Percentiles rank a stretch among this genome's conserved stretches.
Conservation (phyloP, 1,140 invertebrate genomes). For the Eumeta japonica region DNA sequence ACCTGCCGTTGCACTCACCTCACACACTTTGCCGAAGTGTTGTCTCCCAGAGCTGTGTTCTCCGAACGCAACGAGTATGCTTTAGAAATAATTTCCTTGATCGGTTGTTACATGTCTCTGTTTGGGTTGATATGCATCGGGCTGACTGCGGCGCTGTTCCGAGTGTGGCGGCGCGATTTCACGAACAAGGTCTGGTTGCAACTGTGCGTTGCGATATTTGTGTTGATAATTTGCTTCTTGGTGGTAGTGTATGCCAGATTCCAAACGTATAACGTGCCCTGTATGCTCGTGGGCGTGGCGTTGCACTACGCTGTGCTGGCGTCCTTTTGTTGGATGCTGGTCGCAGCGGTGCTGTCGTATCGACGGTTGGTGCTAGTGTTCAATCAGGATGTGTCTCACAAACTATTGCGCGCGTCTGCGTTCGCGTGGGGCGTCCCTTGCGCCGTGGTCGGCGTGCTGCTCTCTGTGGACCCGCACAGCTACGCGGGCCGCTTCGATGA, state of each 20-base stretch:
- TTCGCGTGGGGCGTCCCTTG: slow-evolving; percentile 49
- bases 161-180: slow-evolving; percentile 50
- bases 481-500: slow-evolving; percentile 40
- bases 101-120: slow-evolving; percentile 47
- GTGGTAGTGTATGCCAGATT: slow-evolving; percentile 35
- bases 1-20: slow-evolving; percentile 52
- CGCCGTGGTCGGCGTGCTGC: slow-evolving; percentile 38
- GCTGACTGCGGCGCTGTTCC: slow-evolving; percentile 45
- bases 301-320: slow-evolving; percentile 50
- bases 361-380: slow-evolving; percentile 49
- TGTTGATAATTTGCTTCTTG: slow-evolving; percentile 40
- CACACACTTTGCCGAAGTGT: slow-evolving; percentile 55
- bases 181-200: slow-evolving; percentile 57
- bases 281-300: slow-evolving; percentile 41
- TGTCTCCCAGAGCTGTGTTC: slow-evolving; percentile 32
- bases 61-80: slow-evolving; percentile 27
- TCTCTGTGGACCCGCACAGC: slow-evolving; percentile 34
- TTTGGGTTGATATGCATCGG: slow-evolving; percentile 44
- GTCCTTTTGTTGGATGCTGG: slow-evolving; percentile 58
- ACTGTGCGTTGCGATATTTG: slow-evolving; percentile 41
- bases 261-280: slow-evolving; percentile 23
- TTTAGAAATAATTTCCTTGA: slow-evolving; percentile 40
- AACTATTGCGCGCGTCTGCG: slow-evolving; percentile 43
- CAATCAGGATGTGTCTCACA: slow-evolving; percentile 45
- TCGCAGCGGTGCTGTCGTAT: slow-evolving; percentile 52